Percentiles rank a stretch among this genome's conserved stretches.
These are phyloP conservation scores for Polyergus mexicanus DNA, from an alignment of 1,140 invertebrate species.

Conservation along the genomic window DNA sequence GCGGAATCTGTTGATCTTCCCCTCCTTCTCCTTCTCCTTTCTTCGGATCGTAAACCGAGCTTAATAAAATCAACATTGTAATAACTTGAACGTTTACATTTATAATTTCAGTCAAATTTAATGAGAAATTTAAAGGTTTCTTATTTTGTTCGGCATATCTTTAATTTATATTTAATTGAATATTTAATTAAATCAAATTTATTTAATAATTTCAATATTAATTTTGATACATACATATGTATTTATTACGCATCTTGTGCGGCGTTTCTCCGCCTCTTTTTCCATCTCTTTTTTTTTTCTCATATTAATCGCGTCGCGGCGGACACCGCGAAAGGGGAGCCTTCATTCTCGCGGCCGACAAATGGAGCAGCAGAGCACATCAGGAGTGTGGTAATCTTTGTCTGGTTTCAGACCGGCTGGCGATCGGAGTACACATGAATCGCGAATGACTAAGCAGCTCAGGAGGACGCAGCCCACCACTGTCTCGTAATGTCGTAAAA, in stretches of 20 bases:
- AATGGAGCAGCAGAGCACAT: slow-evolving; percentile 32
- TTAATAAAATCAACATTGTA: neutral
- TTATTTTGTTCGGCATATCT: too few species aligned
- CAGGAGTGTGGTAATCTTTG: slow-evolving; percentile 61
- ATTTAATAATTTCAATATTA: too few species aligned
- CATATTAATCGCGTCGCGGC: slow-evolving; percentile 17
- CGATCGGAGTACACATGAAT: slow-evolving; percentile 87
- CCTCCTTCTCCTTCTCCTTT: too few species aligned
- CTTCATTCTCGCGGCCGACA: slow-evolving; percentile 21
- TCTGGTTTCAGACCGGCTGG: slow-evolving; percentile 86
- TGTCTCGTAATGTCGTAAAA: slow-evolving; percentile 74
- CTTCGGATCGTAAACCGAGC: neutral
- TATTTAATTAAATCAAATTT: too few species aligned
- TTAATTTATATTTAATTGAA: too few species aligned
- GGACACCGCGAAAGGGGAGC: slow-evolving; percentile 1
- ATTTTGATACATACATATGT: too few species aligned
- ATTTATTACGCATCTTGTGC: too few species aligned
- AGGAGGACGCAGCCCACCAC: slow-evolving; percentile 84
- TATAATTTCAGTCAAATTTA: neutral
- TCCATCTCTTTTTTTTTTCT: neutral
- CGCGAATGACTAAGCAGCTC: slow-evolving; percentile 77
- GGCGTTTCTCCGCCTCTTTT: neutral
- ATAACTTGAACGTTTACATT: neutral
- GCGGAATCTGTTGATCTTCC: neutral
- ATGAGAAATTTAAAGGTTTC: too few species aligned